phyloP scores from a whole-genome alignment of 23 tunicate species.

The Ascidia mentula region DNA sequence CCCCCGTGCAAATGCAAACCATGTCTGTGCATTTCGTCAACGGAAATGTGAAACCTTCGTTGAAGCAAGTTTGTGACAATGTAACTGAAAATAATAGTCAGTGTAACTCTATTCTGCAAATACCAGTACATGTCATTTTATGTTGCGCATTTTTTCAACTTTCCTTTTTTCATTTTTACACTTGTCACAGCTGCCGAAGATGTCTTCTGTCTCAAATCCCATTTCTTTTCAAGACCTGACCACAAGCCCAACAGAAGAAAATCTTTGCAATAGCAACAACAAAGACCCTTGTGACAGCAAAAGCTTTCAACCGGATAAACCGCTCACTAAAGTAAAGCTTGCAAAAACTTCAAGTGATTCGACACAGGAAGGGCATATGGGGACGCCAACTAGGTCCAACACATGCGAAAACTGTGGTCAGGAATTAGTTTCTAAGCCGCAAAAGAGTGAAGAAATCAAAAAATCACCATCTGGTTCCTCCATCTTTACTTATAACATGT shows the following conservation, averaged over 20 bases:
- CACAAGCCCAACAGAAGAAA: too few relatives aligned
- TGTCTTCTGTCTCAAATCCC: too few relatives aligned
- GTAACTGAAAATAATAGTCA: too few relatives aligned
- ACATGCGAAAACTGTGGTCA: slow-evolving; percentile 73
- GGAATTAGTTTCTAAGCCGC: slow-evolving; percentile 9
- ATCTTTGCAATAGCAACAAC: too few relatives aligned
- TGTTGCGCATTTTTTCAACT: too few relatives aligned
- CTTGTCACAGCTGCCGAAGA: too few relatives aligned
- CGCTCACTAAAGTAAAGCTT: background rate
- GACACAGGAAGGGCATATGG: background rate
- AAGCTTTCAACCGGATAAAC: too few relatives aligned
- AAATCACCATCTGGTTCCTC: background rate
- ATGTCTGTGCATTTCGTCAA: background rate
- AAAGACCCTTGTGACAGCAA: too few relatives aligned
- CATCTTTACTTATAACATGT: background rate
- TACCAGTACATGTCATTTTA: too few relatives aligned
- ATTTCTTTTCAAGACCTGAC: too few relatives aligned
- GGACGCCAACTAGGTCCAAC: slow-evolving; percentile 22
- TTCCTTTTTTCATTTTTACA: too few relatives aligned
- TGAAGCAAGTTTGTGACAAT: background rate
- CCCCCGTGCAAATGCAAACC: background rate
- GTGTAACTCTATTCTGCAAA: too few relatives aligned
- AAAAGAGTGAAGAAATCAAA: background rate
- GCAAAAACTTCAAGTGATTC: background rate
- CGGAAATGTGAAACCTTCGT: background rate